phyloP scores from a whole-genome alignment of 1,140 invertebrate genomes.

The Heterodera schachtii region DNA sequence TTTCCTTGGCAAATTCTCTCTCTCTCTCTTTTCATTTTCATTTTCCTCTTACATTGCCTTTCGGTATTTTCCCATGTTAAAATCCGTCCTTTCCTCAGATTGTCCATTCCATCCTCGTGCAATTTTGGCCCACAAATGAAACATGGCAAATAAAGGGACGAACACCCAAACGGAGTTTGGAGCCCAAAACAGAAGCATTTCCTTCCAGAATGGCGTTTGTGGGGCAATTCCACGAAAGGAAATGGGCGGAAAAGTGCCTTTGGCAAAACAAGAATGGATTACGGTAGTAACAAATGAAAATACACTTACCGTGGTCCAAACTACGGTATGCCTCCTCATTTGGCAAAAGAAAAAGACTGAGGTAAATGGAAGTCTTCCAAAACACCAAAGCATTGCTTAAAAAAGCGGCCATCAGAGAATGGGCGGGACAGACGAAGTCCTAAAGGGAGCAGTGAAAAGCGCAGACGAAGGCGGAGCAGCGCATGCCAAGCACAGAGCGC shows the following conservation, averaged over 20 bases:
- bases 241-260: constrained; percentile 14
- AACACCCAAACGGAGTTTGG: constrained; percentile 51
- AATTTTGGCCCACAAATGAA: neutral
- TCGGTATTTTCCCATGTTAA: neutral
- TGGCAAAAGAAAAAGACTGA: constrained; percentile 51
- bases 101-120: neutral
- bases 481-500: constrained; percentile 48
- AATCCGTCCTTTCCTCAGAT: neutral
- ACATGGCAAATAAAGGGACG: constrained; percentile 38
- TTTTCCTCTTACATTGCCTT: neutral
- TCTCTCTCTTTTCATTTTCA: neutral
- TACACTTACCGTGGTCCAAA: neutral
- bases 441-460: constrained; percentile 14
- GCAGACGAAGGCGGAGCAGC: neutral
- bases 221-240: constrained; percentile 23
- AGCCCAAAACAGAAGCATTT: constrained; percentile 49
- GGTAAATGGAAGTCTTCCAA: constrained; percentile 59
- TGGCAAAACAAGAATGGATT: neutral
- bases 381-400: constrained; percentile 55
- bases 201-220: constrained; percentile 32
- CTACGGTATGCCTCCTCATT: constrained; percentile 10
- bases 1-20: neutral
- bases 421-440: constrained; percentile 43
- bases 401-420: constrained; percentile 54
- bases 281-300: too few species aligned